Evolutionary conservation across 2,888 invertebrate genomes (phyloP), one percentile per base, ranked within the genome.

Genomic region (Latheticus oryzae): DNA sequence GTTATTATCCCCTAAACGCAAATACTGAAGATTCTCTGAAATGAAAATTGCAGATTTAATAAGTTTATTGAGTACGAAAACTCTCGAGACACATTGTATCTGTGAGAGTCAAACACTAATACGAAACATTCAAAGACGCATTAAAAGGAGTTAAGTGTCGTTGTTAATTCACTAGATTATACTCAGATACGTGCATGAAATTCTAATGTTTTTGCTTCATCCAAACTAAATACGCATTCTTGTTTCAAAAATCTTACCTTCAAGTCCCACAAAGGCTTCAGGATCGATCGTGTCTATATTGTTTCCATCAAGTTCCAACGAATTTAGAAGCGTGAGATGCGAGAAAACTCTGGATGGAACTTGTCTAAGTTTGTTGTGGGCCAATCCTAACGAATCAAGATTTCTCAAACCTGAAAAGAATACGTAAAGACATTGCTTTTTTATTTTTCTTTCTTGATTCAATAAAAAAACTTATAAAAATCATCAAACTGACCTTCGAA

Each of bases 271-370:
- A 74, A 95, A 95, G 15, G 94, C 94, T 66, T 90, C 89, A 58
- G 89, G 88, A 76, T 94, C 91, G 67, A 95, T 87, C 67, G 85
- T 83, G 65, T 83, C 85, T 65, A 95, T 94, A 71, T 84, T 84
- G 79, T 95, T 95, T 55, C 92, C 93, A 74, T 94, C 94, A 67
- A 95, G 80, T 80, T 95, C 94, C 73, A 95, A 80, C 2, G 93
- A 93, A 79, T 93, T 95, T 51, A 95, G 83, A 68, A 89, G 84
- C 12, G 84, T 85, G 69, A 95, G 81, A 76, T 92, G 90, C 1
- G 88, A 87, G 79, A 95, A 95, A 42, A 93, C 93, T 72, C 89
- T 86, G 2, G 88, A 84, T 8, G 93, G 91, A 62, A 94, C 87
- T 71, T 87, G 87, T 40, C 85, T 85, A 58, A 95, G 81, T 75